These are phyloP conservation scores for Polydesmus complanatus DNA, from an alignment of 2,888 invertebrate species.

Conservation along the genomic window DNA sequence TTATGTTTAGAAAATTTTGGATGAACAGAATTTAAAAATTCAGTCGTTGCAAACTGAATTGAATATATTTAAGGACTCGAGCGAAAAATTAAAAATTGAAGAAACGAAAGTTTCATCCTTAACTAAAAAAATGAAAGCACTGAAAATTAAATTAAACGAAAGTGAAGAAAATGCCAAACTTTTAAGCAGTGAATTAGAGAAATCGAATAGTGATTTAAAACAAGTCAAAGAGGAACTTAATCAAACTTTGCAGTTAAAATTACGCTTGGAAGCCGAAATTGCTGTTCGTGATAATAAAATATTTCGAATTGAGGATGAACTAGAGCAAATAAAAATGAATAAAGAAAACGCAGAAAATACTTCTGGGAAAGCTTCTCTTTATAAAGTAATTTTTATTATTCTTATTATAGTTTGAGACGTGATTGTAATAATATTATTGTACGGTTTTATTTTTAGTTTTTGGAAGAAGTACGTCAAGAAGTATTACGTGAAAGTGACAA, in stretches of 20 bases:
- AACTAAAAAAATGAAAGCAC: conserved; percentile 3
- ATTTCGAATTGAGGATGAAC: conserved; percentile 16
- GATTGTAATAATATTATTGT: neutral
- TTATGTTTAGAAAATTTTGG: neutral
- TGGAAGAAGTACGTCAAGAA: conserved; percentile 9
- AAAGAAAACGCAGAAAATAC: neutral
- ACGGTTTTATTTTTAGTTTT: conserved; percentile 8
- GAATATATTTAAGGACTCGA: neutral
- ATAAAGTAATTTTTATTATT: neutral
- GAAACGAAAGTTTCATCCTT: neutral
- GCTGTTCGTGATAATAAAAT: conserved; percentile 17
- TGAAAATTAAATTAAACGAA: conserved; percentile 3
- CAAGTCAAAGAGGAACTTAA: conserved; percentile 3
- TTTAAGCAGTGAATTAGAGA: neutral
- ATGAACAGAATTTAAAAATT: neutral
- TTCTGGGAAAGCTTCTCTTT: neutral
- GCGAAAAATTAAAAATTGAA: neutral
- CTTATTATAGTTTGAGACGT: too few relatives aligned
- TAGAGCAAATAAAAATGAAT: conserved; percentile 10
- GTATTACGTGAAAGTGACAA: conserved; percentile 2
- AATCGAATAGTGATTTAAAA: neutral
- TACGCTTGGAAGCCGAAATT: conserved; percentile 14
- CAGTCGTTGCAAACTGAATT: neutral
- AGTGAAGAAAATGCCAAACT: neutral
- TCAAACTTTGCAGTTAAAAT: neutral